Base-by-base conservation (phyloP, 1,140 invertebrate genomes). In the Eumeta japonica region DNA sequence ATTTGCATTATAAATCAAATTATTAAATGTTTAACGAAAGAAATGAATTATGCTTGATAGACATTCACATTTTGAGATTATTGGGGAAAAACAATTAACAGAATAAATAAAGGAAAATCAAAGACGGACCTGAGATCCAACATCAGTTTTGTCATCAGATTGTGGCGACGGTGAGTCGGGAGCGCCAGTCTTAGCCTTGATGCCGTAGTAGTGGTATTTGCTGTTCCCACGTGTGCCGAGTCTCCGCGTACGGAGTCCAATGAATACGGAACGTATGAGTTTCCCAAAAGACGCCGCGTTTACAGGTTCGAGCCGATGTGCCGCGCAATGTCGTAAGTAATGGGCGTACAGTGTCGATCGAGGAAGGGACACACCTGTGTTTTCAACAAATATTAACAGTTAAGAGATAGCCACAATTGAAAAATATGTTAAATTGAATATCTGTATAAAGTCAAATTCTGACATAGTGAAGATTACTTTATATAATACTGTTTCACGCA, bases 151-250 rank as follows among this genome's bases (percentile, higher is more conserved):
- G 10, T 47, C 49, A n/a, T 44, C 50, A 35, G 46, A 61, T 37
- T 38, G 48, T 41, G 20, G 57, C 28, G 37, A 24, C 57, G 33
- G 31, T 37, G 10, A 39, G 2, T 17, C 28, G 27, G 15, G 28
- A 15, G 3, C 95, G 42, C 82, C 85, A 0, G 92, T 89, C 74
- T 98, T 98, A 3, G 98, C 88, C 30, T 94, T 81, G 44, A 99
- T 98, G n/a, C 97, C 97, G 79, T 98, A 98, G 74, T 99, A 99
- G 79, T 99, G 96, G 73, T 99, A 99, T 65, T 98, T 98, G 3
- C 95, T 98, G 77, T 99, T 98, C n/a, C 96, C 96, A 49, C 95
- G 83, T 3, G 96, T 98, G 46, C 97, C 96, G 20, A 99, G 80
- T 29, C 96, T 80, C 50, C 96, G 79, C 12, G 97, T 98, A 45